Conservation (phyloP, 2,113 vertebrate genomes). For the Rallus limicola region DNA sequence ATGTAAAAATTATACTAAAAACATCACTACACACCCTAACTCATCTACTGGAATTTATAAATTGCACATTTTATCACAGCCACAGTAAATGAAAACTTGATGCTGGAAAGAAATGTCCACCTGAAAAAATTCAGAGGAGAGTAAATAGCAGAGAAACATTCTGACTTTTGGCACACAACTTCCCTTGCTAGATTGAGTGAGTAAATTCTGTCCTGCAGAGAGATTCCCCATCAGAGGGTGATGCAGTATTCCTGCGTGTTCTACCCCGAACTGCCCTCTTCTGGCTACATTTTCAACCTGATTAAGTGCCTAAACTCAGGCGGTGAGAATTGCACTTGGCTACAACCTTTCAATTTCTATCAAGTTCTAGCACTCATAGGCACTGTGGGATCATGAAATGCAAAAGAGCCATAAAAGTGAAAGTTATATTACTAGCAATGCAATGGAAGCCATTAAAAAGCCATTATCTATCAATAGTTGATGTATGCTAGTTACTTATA, state of each 20-base stretch:
- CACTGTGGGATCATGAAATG: constrained; percentile 6
- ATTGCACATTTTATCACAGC: background rate
- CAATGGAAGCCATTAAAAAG: constrained; percentile 39
- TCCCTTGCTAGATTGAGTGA: background rate
- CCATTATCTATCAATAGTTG: background rate
- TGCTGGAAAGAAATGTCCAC: background rate
- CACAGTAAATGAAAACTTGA: background rate
- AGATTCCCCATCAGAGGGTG: background rate
- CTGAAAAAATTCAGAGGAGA: background rate
- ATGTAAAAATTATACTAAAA: background rate
- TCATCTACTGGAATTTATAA: background rate
- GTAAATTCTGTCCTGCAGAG: background rate
- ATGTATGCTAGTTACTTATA: background rate
- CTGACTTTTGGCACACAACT: background rate
- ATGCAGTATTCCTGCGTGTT: background rate
- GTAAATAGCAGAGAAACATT: background rate
- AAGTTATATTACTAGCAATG: background rate
- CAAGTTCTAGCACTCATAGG: background rate
- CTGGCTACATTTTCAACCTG: background rate
- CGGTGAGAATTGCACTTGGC: background rate
- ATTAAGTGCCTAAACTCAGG: background rate
- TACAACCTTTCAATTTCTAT: background rate
- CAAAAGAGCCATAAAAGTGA: background rate
- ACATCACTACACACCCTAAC: background rate
- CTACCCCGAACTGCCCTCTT: background rate